These are phyloP conservation scores for Oncorhynchus masou DNA, from an alignment of 2,113 vertebrate genomes.

Conservation along the genomic window DNA sequence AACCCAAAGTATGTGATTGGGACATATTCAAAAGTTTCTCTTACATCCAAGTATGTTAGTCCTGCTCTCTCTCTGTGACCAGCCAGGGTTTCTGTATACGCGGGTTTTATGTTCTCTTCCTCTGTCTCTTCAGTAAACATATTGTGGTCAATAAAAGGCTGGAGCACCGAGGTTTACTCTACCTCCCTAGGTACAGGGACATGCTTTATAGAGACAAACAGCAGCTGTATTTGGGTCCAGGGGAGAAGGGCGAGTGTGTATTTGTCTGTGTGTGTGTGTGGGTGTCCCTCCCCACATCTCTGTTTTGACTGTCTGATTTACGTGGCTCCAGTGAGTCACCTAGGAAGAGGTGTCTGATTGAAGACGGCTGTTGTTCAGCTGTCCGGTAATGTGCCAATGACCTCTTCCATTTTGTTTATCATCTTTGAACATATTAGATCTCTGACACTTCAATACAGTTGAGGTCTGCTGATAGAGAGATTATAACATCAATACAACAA, in stretches of 20 bases:
- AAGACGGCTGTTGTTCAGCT: constrained; percentile 34
- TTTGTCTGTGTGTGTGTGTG: too few relatives aligned
- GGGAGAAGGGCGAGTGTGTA: too few relatives aligned
- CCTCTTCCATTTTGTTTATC: constrained; percentile 2
- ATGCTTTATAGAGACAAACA: constrained; percentile 65
- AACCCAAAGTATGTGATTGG: too few relatives aligned
- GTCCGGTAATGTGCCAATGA: constrained; percentile 20
- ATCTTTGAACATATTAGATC: constrained; percentile 51
- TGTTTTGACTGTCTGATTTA: constrained; percentile 20
- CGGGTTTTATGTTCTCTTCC: constrained; percentile 47
- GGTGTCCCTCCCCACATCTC: constrained; percentile 36
- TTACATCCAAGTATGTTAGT: neutral
- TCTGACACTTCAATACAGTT: constrained; percentile 24
- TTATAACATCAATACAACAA: too few relatives aligned
- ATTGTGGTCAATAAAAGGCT: constrained; percentile 43
- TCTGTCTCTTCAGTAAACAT: constrained; percentile 54
- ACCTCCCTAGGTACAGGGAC: constrained; percentile 50
- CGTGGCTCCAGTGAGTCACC: constrained; percentile 53
- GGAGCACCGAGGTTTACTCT: constrained; percentile 60
- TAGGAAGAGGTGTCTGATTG: constrained; percentile 59
- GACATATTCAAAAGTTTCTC: constrained; percentile 34
- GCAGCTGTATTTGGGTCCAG: constrained; percentile 74
- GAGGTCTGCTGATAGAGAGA: constrained; percentile 25
- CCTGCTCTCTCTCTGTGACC: too few relatives aligned
- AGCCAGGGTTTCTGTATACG: too few relatives aligned